phyloP scores from a whole-genome alignment of 1,140 invertebrate genomes.

The Choristoneura fumiferana region DNA sequence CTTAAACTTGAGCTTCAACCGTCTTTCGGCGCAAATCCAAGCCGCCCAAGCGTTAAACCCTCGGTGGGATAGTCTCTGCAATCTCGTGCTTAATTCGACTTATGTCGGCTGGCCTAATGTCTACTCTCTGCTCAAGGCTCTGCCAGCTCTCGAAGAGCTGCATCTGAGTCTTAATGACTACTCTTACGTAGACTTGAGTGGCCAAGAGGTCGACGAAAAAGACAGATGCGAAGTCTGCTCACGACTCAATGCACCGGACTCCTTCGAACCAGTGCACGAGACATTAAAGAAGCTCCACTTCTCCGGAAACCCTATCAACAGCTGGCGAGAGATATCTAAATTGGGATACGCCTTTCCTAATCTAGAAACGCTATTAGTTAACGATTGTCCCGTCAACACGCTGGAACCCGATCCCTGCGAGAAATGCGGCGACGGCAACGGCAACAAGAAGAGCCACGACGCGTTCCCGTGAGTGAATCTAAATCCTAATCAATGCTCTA shows the following conservation, averaged over 20 bases:
- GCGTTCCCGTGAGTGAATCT: conserved; percentile 62
- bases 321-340: conserved; percentile 90
- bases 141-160: conserved; percentile 91
- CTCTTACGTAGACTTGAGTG: conserved; percentile 81
- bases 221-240: conserved; percentile 58
- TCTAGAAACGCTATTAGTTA: conserved; percentile 89
- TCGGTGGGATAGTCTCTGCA: conserved; percentile 83
- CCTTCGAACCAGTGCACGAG: conserved; percentile 82
- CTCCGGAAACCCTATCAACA: conserved; percentile 89
- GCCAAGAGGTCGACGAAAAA: conserved; percentile 53
- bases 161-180: conserved; percentile 95
- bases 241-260: conserved; percentile 78
- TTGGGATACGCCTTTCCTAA: conserved; percentile 91
- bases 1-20: conserved; percentile 94
- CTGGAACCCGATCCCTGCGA: conserved; percentile 77
- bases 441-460: conserved; percentile 67
- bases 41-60: conserved; percentile 72
- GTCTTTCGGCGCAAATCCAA: conserved; percentile 83
- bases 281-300: conserved; percentile 89
- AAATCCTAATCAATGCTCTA: background rate
- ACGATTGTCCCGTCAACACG: conserved; percentile 89
- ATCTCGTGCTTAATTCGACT: conserved; percentile 92
- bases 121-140: conserved; percentile 85
- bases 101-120: conserved; percentile 90
- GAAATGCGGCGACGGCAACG: conserved; percentile 62